Evolutionary conservation across 2,888 invertebrate genomes (phyloP), one percentile per base, ranked within the genome.

Genomic region (Aethes cnicana): DNA sequence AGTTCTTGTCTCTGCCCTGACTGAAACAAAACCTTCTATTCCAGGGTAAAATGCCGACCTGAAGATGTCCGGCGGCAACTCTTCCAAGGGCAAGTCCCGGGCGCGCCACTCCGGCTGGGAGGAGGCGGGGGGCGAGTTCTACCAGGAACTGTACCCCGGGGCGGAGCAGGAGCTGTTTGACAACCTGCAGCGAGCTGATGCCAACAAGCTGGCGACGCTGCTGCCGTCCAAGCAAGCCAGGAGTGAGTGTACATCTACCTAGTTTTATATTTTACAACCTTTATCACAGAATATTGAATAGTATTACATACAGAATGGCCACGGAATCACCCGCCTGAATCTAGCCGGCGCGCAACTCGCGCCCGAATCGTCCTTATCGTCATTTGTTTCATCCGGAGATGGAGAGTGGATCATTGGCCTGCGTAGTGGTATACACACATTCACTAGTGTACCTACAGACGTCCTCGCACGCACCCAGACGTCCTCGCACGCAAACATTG

Each of bases 121-220:
- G 84, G 95, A 95, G 70, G 96, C 95, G 3, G 95, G 95, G 0
- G 93, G 92, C 1, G 95, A 96, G 84, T 96, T 96, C 84, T 96
- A 95, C 81, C 95, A 95, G 77, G 96, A 96, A 79, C 91, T 94
- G 62, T 96, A 95, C 81, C 95, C 95, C 4, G 93, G 92, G 0
- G 92, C 87, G 1, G 90, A 89, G 54, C 91, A 91, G 66, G 91
- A 91, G 6, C 90, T 93, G 46, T 92, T 93, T 58, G 94, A 95
- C 56, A 93, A 95, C 64, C 92, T 93, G 0, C 87, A 95, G 64
- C 91, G 93, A 63, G 90, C 92, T 59, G 95, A 95, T 77, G 94
- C 95, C 8, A 92, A 94, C 26, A 93, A 94, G 57, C 90, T 95
- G 53, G 94, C 95, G 0, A 95, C 95, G 3, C 77, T 95, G 44